Percentiles rank a stretch among this genome's conserved stretches.
Conservation (phyloP, 1,140 invertebrate species). For the Diplogasteroides magnus region DNA sequence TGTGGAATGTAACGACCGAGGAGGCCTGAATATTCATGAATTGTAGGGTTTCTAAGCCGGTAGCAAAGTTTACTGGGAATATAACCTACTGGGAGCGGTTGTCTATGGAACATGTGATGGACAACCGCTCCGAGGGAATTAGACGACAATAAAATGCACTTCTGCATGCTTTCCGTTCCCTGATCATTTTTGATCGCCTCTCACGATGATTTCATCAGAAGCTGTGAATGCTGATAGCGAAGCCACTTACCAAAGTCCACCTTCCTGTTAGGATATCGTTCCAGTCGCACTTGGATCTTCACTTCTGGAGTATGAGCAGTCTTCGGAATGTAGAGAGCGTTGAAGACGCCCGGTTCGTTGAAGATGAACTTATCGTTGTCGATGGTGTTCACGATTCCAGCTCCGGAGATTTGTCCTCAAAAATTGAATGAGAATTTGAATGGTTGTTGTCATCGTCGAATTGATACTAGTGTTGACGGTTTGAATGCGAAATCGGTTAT, state of each 20-base stretch:
- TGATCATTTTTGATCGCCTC: too few species aligned
- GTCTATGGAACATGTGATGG: too few species aligned
- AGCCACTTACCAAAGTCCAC: slow-evolving; percentile 41
- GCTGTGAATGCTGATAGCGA: background rate
- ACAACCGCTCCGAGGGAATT: too few species aligned
- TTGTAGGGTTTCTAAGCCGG: too few species aligned
- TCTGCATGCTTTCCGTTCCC: too few species aligned
- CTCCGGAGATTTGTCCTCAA: slow-evolving; percentile 34
- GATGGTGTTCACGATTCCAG: slow-evolving; percentile 50
- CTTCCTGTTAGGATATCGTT: slow-evolving; percentile 50
- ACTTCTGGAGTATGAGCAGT: slow-evolving; percentile 49
- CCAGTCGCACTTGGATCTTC: slow-evolving; percentile 48
- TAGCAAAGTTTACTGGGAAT: slow-evolving; percentile 24
- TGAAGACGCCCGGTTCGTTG: slow-evolving; percentile 54
- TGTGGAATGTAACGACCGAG: slow-evolving; percentile 52
- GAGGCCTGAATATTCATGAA: slow-evolving; percentile 35
- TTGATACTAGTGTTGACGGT: too few species aligned
- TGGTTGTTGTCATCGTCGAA: background rate
- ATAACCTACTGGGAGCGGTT: slow-evolving; percentile 25
- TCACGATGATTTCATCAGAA: slow-evolving; percentile 21
- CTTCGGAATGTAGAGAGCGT: slow-evolving; percentile 52
- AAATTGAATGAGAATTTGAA: slow-evolving; percentile 16
- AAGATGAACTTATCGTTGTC: slow-evolving; percentile 56
- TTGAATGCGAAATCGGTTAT: too few species aligned
- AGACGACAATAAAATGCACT: too few species aligned